phyloP scores from a whole-genome alignment of 2,888 invertebrate genomes.

The Nasonovia ribisnigri region DNA sequence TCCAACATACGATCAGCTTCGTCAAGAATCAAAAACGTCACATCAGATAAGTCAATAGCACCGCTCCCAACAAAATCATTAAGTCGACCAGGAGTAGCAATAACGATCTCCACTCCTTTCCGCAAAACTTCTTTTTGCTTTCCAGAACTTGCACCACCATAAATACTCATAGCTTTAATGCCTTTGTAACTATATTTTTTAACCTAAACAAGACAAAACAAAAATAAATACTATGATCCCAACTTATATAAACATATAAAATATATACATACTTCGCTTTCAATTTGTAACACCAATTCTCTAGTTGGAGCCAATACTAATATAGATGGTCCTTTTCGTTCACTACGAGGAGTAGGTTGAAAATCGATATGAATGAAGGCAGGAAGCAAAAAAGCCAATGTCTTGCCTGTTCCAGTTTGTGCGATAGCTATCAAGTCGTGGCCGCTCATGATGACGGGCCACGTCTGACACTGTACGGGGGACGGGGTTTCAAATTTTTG shows the following conservation, averaged over 20 bases:
- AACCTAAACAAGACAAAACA: constrained; percentile 42
- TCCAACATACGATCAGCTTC: constrained; percentile 92
- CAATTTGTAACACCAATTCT: constrained; percentile 93
- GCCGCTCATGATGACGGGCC: constrained; percentile 93
- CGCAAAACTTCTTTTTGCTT: constrained; percentile 82
- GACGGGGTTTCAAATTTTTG: constrained; percentile 86
- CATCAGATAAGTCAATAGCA: constrained; percentile 72
- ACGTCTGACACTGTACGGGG: constrained; percentile 93
- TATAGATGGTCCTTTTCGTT: constrained; percentile 86
- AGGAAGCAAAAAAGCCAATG: constrained; percentile 92
- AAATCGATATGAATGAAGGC: constrained; percentile 93
- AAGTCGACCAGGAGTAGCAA: constrained; percentile 93
- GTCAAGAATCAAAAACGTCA: constrained; percentile 92
- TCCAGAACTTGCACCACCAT: constrained; percentile 88
- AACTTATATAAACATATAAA: constrained; percentile 79
- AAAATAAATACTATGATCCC: not conserved
- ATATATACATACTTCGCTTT: constrained; percentile 81
- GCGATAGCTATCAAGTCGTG: constrained; percentile 97
- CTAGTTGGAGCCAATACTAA: constrained; percentile 92
- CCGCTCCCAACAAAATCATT: constrained; percentile 86
- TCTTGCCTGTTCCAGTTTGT: constrained; percentile 93
- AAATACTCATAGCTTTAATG: constrained; percentile 79
- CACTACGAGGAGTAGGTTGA: constrained; percentile 80
- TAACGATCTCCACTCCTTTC: constrained; percentile 91
- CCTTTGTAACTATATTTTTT: constrained; percentile 63